Evolutionary conservation across 2,113 vertebrate species (phyloP), one percentile per base, ranked within the genome.

Genomic region (Platycercus adscitus): DNA sequence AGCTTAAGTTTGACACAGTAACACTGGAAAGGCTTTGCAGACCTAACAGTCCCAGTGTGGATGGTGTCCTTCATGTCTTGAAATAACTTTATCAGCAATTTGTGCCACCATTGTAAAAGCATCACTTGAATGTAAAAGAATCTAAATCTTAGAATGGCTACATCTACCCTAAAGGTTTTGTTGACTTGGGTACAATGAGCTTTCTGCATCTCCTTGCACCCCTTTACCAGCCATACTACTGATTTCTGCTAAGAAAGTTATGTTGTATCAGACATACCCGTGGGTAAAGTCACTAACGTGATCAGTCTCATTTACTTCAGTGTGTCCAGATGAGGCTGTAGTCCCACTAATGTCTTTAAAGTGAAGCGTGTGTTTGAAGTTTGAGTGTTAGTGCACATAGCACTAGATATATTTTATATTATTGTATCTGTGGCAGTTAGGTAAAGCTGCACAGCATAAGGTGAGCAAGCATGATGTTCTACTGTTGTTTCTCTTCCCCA

Each of bases 401-500:
- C 11, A 1, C 43, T 55, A 33, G 11, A 16, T 73, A 10, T 76
- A 0, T 88, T 66, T 79, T 41, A 11, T 37, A 0, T 44, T 77
- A 5, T 43, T 2, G 0, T 87, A 10, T 20, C 73, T 31, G 1
- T 58, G 41, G 28, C 31, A 43, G 41, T 25, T 24, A 39, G 12
- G 35, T 39, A 70, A 64, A 69, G 64, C 55, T 88, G 50, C 13
- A 16, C 31, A 11, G 0, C 0, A 0, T 52, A n/a, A 82, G 11
- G 3, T 63, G 71, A 72, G n/a, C 0, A 5, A 24, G 18, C 26
- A 9, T 26, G 5, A 43, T 47, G 43, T 88, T 72, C 49, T 76
- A 37, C 56, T 89, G 63, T 71, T 78, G 41, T 21, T 88, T 82
- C 31, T 58, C 28, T 80, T 60, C 29, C 39, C 11, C 8, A 1